Conservation (phyloP, 1,140 invertebrate species). For the Drosophila repleta region DNA sequence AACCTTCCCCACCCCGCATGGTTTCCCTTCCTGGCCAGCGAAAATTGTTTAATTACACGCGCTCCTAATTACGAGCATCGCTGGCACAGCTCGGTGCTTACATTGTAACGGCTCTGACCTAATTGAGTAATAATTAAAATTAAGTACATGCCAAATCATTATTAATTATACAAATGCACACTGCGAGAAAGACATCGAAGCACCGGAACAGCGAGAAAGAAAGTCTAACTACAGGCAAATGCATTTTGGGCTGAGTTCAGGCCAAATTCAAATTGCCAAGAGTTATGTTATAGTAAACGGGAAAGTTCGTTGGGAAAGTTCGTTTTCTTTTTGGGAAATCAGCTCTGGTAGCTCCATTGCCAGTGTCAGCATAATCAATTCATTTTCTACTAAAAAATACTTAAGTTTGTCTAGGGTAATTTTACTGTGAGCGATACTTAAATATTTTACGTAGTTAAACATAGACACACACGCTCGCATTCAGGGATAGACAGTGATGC, state of each 20-base stretch:
- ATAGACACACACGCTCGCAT: not conserved
- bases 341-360: no score
- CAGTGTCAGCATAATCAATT: no score
- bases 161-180: constrained; percentile 70
- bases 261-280: constrained; percentile 37
- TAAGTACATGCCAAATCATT: constrained; percentile 77
- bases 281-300: not conserved
- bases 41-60: constrained; percentile 69
- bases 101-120: constrained; percentile 70
- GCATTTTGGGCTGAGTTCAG: constrained; percentile 25
- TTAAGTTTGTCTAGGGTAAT: no score
- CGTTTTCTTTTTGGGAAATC: no score
- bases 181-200: constrained; percentile 16
- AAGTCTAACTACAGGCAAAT: constrained; percentile 3
- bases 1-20: not conserved
- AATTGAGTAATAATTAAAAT: constrained; percentile 81
- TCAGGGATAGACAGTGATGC: constrained; percentile 25
- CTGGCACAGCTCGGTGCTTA: constrained; percentile 45
- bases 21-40: constrained; percentile 13
- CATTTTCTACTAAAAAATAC: no score
- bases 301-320: not conserved
- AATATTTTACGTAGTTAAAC: not conserved
- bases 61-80: constrained; percentile 56
- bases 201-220: not conserved
- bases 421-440: not conserved